Evolutionary conservation across 2,113 vertebrate genomes (phyloP).

Genomic region (Percina caprodes): DNA sequence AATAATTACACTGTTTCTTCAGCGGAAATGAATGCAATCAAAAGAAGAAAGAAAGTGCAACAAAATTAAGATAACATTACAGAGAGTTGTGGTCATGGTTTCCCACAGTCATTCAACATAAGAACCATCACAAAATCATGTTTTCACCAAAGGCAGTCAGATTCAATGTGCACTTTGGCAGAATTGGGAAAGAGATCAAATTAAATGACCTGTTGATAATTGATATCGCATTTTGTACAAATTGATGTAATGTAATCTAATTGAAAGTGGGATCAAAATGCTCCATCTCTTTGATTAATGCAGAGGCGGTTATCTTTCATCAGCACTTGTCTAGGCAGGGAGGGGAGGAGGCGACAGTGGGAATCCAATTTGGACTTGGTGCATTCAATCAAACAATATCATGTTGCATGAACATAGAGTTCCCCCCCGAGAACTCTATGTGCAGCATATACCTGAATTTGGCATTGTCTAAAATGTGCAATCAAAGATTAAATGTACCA

Average conservation of each 20-base stretch:
- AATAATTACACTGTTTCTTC: conserved; percentile 30
- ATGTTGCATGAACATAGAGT: conserved; percentile 74
- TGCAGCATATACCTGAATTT: conserved; percentile 30
- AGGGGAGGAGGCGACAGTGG: conserved; percentile 63
- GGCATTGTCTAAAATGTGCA: conserved; percentile 48
- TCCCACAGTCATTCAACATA: background rate
- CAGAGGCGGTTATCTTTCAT: conserved; percentile 80
- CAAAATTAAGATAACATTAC: conserved; percentile 20
- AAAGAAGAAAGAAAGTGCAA: conserved; percentile 26
- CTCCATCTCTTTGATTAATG: conserved; percentile 82
- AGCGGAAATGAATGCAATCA: conserved; percentile 29
- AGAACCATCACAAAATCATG: conserved; percentile 19
- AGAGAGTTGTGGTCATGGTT: conserved; percentile 5
- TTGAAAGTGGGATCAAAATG: conserved; percentile 81
- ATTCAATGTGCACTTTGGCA: conserved; percentile 22
- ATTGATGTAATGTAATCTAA: conserved; percentile 80
- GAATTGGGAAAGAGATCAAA: conserved; percentile 69
- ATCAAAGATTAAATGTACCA: conserved; percentile 44
- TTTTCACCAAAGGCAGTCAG: conserved; percentile 11
- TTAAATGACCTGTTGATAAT: conserved; percentile 76
- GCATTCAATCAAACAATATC: conserved; percentile 80
- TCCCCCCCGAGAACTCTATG: conserved; percentile 28
- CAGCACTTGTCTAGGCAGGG: conserved; percentile 66
- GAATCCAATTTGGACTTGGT: conserved; percentile 80
- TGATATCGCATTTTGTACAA: conserved; percentile 75